Evolutionary conservation across 2,888 invertebrate species (phyloP).

Genomic region (Aphrophora alni): DNA sequence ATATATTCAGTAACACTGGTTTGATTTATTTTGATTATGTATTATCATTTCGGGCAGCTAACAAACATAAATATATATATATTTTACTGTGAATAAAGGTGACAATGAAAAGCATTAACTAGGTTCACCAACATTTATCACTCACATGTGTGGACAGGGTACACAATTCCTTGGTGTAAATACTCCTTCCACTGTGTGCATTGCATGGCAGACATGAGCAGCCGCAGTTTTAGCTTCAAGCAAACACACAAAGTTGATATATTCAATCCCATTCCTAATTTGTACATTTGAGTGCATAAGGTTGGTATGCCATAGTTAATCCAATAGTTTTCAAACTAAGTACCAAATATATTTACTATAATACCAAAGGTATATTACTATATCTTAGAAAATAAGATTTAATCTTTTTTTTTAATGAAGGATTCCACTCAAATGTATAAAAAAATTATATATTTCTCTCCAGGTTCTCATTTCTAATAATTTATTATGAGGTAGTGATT

Average conservation of each 20-base stretch:
- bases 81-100: not conserved
- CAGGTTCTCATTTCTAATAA: not conserved
- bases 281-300: slow-evolving; percentile 44
- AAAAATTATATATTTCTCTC: not conserved
- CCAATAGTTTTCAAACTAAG: not conserved
- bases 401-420: not conserved
- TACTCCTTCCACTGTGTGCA: slow-evolving; percentile 17
- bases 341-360: not conserved
- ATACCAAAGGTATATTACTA: not conserved
- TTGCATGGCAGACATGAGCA: slow-evolving; percentile 28
- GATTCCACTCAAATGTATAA: slow-evolving; percentile 33
- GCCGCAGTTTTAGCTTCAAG: slow-evolving; percentile 2
- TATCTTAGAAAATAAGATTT: slow-evolving; percentile 6
- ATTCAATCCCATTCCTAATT: slow-evolving; percentile 22
- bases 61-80: not conserved
- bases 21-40: too few species aligned
- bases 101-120: not conserved
- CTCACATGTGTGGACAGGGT: slow-evolving; percentile 40
- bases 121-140: slow-evolving; percentile 42
- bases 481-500: too few species aligned
- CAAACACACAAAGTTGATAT: slow-evolving; percentile 22
- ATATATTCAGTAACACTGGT: not conserved
- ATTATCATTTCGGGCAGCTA: not conserved
- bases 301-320: slow-evolving; percentile 35
- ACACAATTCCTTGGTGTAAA: slow-evolving; percentile 23